Base-by-base conservation (phyloP, 2,888 invertebrate genomes). In the Litoditis marina region DNA sequence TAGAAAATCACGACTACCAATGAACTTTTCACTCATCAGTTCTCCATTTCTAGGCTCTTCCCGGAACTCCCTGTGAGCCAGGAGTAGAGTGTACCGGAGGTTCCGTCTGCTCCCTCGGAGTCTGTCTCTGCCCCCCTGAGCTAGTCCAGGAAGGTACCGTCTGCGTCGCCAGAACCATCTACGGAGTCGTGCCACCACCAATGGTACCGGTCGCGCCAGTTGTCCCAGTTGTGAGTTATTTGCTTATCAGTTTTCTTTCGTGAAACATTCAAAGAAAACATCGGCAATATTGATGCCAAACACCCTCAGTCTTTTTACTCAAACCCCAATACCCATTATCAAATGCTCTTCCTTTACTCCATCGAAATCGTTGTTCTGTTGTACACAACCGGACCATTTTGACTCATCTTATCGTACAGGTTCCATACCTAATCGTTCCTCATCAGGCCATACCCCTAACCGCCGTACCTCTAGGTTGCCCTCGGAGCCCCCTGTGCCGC, bases 81-180 rank as follows among this genome's bases (percentile, higher is more conserved):
- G 80, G 80, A 73, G 81, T 80, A 61, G 81, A 81, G 67, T 81
- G 81, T 71, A 81, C 81, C 55, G 81, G 81, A 52, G 81, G 81
- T 54, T 77, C 77, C 28, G 79, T 81, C 54, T 81, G 81, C 76
- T 79, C 80, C 50, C 76, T 77, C 63, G 81, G 81, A 61, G 77
- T 80, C 34, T 81, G 81, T 68, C 69, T 80, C 63, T 81, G 81
- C 71, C 80, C 81, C 52, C 80, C 80, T 60, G 81, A 80, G 66
- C 70, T 81, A 54, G 74, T 81, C 56, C 81, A 81, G 68, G 80
- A 81, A 60, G 81, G 81, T 49, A 79, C 80, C 55, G 81, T 80
- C 61, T 81, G 81, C 62, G 81, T 81, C 49, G 74, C 78, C 47
- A 69, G 80, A 39, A 80, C 78, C 65, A 73, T 80, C 69, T 80